Evolutionary conservation across 2,797 vertebrate genomes (phyloP), one percentile per base, ranked within the genome.

Genomic region (Scleropages formosus): DNA sequence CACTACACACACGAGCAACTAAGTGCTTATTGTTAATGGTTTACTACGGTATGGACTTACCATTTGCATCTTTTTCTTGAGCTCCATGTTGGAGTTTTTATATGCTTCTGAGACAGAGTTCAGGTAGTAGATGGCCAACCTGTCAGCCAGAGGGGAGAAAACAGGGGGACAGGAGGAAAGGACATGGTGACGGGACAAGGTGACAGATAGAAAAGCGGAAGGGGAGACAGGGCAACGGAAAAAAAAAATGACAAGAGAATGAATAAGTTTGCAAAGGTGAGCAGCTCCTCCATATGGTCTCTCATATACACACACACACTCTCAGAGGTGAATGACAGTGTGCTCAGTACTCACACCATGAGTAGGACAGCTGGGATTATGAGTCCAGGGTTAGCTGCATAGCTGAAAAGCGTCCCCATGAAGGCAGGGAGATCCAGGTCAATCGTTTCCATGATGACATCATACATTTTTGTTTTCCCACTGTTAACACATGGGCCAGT

Each of bases 61-160:
- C 93, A 92, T 92, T 87, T 98, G 95, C 93, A 98, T 98, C 89
- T 99, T 99, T 91, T 96, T 99, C 88, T 95, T 97, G 78, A 99
- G 91, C 82, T 97, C 97, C 8, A 87, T 83, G 39, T 98, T 98
- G 79, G 96, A 88, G 1, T 91, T 91, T 77, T 95, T 80, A 82
- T 99, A 98, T 0, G 95, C 95, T 88, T 97, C 89, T 49, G 96
- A 95, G 75, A 95, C 93, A 0, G 96, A 94, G 71, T 98, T 98
- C 75, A 99, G 91, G 78, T 99, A 99, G 85, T 99, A 99, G 83
- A 99, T 98, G 78, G 96, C 96, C 16, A 99, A 89, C 63, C 98
- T 99, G 83, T 15, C 81, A 75, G 61, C 26, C 53, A 64, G 75
- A 39, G 70, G 18, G 11, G 62, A 15, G 3, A 16, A n/a, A 13